Evolutionary conservation across 2,113 vertebrate species (phyloP).

Genomic region (Chionomys nivalis): DNA sequence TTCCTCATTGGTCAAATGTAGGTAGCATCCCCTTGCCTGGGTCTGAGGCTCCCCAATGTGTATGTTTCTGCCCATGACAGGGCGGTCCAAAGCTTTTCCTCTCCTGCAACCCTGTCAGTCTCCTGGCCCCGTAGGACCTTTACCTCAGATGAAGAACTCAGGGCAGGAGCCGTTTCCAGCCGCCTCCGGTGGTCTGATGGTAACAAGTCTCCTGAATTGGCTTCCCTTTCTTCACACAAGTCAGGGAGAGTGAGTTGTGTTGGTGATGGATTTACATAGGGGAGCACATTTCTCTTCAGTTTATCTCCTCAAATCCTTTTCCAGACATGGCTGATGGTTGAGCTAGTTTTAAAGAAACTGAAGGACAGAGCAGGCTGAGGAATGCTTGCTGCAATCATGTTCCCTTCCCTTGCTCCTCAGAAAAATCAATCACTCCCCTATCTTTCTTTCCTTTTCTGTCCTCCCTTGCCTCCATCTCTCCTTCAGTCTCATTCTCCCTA

Average conservation of each 20-base stretch:
- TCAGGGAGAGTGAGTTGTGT: not conserved
- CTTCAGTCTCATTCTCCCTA: not conserved
- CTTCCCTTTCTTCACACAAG: not conserved
- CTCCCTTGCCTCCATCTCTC: not conserved
- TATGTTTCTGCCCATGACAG: not conserved
- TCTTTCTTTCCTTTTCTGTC: too few relatives aligned
- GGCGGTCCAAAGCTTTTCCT: too few relatives aligned
- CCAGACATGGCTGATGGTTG: not conserved
- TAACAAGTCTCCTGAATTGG: not conserved
- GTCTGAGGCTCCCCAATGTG: accelerated
- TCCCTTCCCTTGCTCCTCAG: not conserved
- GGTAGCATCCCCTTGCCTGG: not conserved
- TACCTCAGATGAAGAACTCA: too few relatives aligned
- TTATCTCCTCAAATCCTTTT: slow-evolving; percentile 52
- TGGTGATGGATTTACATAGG: not conserved
- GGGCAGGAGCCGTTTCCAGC: not conserved
- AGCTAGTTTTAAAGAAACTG: slow-evolving; percentile 50
- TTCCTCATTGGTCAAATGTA: not conserved
- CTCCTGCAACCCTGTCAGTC: accelerated
- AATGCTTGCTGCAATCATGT: not conserved
- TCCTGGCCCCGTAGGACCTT: accelerated
- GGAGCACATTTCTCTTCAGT: slow-evolving; percentile 58
- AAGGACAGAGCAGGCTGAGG: not conserved
- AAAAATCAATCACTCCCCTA: not conserved
- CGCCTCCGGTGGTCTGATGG: not conserved